Conservation (phyloP, 2,888 invertebrate genomes). For the Caenorhabditis wallacei region DNA sequence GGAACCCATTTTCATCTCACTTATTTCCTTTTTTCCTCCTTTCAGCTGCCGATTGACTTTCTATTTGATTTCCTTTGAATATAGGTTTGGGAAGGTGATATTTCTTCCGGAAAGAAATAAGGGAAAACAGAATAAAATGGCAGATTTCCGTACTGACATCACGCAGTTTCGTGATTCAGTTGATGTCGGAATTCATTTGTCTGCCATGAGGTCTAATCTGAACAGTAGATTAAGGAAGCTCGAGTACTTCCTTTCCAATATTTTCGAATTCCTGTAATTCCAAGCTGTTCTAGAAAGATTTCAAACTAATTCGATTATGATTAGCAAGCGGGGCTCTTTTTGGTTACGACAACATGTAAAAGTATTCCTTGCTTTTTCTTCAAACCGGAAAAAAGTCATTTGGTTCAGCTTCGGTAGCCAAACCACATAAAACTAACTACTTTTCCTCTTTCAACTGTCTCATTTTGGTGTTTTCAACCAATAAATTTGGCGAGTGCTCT, state of each 20-base stretch:
- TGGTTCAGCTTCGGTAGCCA: constrained; percentile 48
- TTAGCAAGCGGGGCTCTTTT: too few relatives aligned
- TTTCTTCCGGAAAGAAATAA: too few relatives aligned
- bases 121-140: not conserved
- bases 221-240: not conserved
- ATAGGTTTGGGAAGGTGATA: too few relatives aligned
- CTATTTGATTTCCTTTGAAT: not conserved
- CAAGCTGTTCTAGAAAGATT: too few relatives aligned
- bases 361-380: constrained; percentile 4
- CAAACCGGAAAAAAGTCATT: constrained; percentile 50
- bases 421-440: constrained; percentile 55
- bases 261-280: too few relatives aligned
- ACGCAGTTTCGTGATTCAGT: too few relatives aligned
- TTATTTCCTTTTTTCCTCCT: not conserved
- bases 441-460: constrained; percentile 41
- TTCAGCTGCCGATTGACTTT: not conserved
- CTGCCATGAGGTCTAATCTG: not conserved
- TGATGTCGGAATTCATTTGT: not conserved
- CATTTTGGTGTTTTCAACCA: constrained; percentile 28
- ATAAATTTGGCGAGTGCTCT: constrained; percentile 5
- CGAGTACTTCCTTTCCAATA: not conserved
- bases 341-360: not conserved
- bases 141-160: not conserved
- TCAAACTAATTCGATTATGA: too few relatives aligned
- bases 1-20: constrained; percentile 1